Evolutionary conservation across 2,888 invertebrate species (phyloP).

Genomic region (Archaeoteleia sp.): DNA sequence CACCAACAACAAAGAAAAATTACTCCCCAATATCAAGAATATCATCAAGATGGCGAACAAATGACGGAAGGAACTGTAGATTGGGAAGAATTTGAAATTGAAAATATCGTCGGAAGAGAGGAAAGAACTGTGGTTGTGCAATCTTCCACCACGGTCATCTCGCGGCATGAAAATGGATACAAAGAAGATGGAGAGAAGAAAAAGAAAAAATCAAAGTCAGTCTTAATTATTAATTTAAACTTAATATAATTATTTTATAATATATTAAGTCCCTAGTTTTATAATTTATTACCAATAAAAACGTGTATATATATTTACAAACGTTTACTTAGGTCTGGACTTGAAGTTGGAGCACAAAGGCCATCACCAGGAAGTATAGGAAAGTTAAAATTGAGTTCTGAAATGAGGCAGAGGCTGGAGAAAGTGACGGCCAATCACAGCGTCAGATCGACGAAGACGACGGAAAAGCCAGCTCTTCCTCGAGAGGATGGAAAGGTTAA

Average conservation of each 20-base stretch:
- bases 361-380: constrained; percentile 92
- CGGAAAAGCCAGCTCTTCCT: constrained; percentile 80
- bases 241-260: constrained; percentile 15
- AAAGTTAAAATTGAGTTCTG: constrained; percentile 91
- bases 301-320: too few species aligned
- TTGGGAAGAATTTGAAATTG: constrained; percentile 91
- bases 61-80: constrained; percentile 79
- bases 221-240: constrained; percentile 7
- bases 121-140: constrained; percentile 63
- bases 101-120: constrained; percentile 72
- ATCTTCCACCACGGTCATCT: constrained; percentile 47
- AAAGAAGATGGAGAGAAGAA: constrained; percentile 69
- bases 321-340: constrained; percentile 79
- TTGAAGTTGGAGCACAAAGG: constrained; percentile 88
- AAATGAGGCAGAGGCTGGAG: constrained; percentile 93
- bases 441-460: constrained; percentile 85
- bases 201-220: constrained; percentile 71
- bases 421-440: constrained; percentile 93
- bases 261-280: too few species aligned
- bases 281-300: too few species aligned
- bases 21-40: constrained; percentile 80
- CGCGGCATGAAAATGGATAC: constrained; percentile 69
- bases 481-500: constrained; percentile 81
- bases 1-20: constrained; percentile 81
- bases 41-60: constrained; percentile 74